Percentiles rank a stretch among this genome's conserved stretches.
phyloP scores from a whole-genome alignment of 2,113 vertebrate species.

The Eupsittula cactorum region DNA sequence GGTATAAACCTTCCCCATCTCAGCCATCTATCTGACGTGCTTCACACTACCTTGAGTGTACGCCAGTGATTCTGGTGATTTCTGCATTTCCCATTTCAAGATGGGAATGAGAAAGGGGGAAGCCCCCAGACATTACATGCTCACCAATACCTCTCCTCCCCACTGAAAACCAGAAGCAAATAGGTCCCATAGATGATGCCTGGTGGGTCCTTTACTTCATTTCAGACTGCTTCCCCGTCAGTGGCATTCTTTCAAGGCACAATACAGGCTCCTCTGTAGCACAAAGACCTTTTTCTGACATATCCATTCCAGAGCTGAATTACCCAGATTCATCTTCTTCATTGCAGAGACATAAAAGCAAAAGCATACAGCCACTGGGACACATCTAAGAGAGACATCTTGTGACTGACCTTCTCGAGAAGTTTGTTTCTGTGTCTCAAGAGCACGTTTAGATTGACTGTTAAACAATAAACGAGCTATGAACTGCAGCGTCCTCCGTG shows the following conservation, averaged over 20 bases:
- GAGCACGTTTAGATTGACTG: background rate
- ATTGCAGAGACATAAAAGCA: background rate
- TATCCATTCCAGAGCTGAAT: background rate
- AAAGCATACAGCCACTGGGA: background rate
- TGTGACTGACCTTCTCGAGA: background rate
- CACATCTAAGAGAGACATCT: background rate
- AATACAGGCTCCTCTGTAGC: background rate
- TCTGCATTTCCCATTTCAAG: background rate
- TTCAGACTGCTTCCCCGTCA: background rate
- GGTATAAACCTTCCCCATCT: background rate
- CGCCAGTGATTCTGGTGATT: background rate
- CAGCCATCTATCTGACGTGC: background rate
- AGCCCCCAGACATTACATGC: background rate
- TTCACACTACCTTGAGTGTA: fast-evolving
- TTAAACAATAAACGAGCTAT: background rate
- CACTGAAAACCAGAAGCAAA: background rate
- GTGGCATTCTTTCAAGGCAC: background rate
- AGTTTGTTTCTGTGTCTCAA: background rate
- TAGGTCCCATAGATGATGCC: fast-evolving
- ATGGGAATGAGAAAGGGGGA: background rate
- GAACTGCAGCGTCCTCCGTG: background rate
- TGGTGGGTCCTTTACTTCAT: background rate
- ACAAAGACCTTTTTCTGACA: background rate
- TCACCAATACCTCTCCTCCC: fast-evolving
- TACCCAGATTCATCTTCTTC: background rate